Evolutionary conservation across 2,797 vertebrate genomes (phyloP).

Genomic region (Epinephelus malabaricus): DNA sequence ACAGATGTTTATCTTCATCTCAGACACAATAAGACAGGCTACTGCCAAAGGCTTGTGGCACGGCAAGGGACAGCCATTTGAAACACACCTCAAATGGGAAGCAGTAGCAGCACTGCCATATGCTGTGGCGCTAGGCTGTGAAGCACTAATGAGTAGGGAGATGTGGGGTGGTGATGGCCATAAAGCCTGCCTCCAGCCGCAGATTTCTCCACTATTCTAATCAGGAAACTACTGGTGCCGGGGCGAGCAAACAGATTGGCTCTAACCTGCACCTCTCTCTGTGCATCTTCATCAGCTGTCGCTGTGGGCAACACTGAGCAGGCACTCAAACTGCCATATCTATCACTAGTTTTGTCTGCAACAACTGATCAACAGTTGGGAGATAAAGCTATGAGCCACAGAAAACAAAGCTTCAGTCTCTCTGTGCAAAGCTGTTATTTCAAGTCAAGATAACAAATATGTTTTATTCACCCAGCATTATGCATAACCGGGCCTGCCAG

Average conservation of each 20-base stretch:
- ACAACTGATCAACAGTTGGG: slow-evolving; percentile 71
- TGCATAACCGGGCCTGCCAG: not conserved
- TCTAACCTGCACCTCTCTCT: slow-evolving; percentile 74
- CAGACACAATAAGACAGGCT: slow-evolving; percentile 67
- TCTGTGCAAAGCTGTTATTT: slow-evolving; percentile 32
- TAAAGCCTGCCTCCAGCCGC: slow-evolving; percentile 80
- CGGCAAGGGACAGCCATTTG: slow-evolving; percentile 68
- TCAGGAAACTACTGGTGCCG: slow-evolving; percentile 71
- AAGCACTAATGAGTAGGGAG: slow-evolving; percentile 81
- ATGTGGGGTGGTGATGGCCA: slow-evolving; percentile 72
- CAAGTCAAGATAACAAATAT: slow-evolving; percentile 32
- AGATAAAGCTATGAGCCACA: slow-evolving; percentile 40
- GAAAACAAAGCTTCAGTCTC: slow-evolving; percentile 46
- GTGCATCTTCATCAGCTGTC: slow-evolving; percentile 70
- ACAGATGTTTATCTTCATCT: slow-evolving; percentile 76
- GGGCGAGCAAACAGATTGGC: slow-evolving; percentile 64
- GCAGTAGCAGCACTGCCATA: slow-evolving; percentile 77
- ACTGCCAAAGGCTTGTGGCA: slow-evolving; percentile 73
- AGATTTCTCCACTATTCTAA: slow-evolving; percentile 74
- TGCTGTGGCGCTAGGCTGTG: slow-evolving; percentile 73
- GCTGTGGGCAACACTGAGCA: slow-evolving; percentile 67
- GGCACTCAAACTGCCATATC: slow-evolving; percentile 64
- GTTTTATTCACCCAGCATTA: not conserved
- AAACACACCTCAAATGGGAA: slow-evolving; percentile 77
- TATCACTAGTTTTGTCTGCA: slow-evolving; percentile 61